Base-by-base conservation (phyloP, 2,888 invertebrate genomes). In the Dascillus cervinus region DNA sequence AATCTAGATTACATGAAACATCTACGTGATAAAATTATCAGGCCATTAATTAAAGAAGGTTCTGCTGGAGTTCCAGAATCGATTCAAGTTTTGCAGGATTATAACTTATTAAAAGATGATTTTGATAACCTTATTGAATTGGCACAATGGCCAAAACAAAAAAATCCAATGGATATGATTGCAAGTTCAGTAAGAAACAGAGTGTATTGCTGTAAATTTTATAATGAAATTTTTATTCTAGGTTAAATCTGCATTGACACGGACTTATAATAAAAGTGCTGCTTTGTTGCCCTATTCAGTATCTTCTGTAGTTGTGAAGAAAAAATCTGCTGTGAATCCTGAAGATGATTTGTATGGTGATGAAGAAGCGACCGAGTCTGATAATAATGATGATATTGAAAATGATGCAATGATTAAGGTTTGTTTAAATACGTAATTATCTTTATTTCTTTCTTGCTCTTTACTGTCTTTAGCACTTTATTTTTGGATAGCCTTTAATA, bases 201-300 rank as follows among this genome's bases (percentile, higher is more conserved):
- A 21, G 53, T 34, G n/a, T 13, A n/a, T 13, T 8, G 8, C n/a
- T 14, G 4, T 17, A 30, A 12, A 27, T 3, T 13, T 19, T 26
- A 28, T n/a, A 11, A 11, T n/a, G 2, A 27, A 2, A 4, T 2
- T 40, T 34, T 32, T 22, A 22, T 32, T 25, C 39, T 52, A 87
- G 87, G 82, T 89, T 0, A 97, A 97, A 69, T 79, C 92, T 0
- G 90, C 95, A 0, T 82, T 98, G 60, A 98, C 97, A 0, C 76
- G 94, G 22, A 71, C 83, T 0, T 92, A 90, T 62, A 98, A 97
- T 64, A 96, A 96, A 62, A 79, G 79, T 43, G 73, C 77, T 1
- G 70, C 76, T 26, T 71, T 83, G 32, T 73, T 86, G 31, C 88
- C 92, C 0, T 95, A 92, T 63, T 77, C 87, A 5, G 52, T 77